Percentiles rank a stretch among this genome's conserved stretches.
Conservation (phyloP, 92 coral and sea anemone genomes). For the Metridium senile region DNA sequence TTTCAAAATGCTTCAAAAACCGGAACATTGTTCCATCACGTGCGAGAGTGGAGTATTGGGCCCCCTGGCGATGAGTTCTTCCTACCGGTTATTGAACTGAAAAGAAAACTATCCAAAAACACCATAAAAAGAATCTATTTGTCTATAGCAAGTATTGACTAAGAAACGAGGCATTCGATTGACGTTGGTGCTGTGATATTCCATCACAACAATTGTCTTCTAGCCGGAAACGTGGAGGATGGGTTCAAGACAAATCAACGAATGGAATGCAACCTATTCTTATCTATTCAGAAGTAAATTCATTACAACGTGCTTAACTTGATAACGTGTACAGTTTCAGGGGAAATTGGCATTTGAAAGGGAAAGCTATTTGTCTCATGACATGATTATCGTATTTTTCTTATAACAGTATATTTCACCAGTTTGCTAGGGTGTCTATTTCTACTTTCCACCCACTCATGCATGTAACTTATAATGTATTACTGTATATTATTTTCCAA, state of each 20-base stretch:
- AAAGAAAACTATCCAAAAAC: too few species aligned
- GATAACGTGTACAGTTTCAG: too few species aligned
- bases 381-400: too few species aligned
- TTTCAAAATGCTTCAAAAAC: not conserved
- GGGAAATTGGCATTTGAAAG: conserved; percentile 7
- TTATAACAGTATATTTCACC: too few species aligned
- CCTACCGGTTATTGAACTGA: too few species aligned
- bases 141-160: not conserved
- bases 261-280: conserved; percentile 9
- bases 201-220: not conserved
- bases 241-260: not conserved
- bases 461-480: too few species aligned
- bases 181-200: not conserved
- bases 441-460: too few species aligned
- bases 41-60: not conserved
- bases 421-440: too few species aligned
- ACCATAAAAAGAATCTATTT: too few species aligned
- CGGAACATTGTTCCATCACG: not conserved
- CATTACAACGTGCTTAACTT: conserved; percentile 1
- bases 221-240: conserved; percentile 27
- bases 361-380: too few species aligned
- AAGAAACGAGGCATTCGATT: not conserved
- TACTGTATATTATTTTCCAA: too few species aligned
- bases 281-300: conserved; percentile 23
- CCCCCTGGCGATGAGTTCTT: too few species aligned